Evolutionary conservation across 2,888 invertebrate species (phyloP), one percentile per base, ranked within the genome.

Genomic region (Drosophila eohydei): DNA sequence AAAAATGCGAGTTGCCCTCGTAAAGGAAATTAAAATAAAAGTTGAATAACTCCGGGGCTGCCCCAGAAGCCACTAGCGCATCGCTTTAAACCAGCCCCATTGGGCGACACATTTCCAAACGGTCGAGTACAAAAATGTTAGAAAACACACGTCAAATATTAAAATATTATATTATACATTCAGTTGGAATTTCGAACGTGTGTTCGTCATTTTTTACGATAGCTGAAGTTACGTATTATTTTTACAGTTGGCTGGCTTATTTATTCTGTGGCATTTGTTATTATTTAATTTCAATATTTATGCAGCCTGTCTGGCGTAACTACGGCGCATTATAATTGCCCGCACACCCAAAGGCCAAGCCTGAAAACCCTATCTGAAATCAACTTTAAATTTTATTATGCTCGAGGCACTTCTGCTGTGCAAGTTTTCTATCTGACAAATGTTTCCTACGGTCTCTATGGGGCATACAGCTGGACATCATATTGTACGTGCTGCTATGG

Each of bases 251-350:
- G 62, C 60, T 75, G 72, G 62, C 69, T 66, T 71, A 75, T 78
- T 81, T 74, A 75, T 81, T 81, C 61, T 73, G 60, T 61, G 60
- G 76, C 71, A 77, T 80, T 87, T 87, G 80, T 69, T 77, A 75
- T 87, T 84, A 84, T 84, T 87, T 74, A 69, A 88, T 82, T 87
- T 85, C 74, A 84, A 85, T 87, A 85, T 87, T 87, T 85, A 87
- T 87, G 88, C 84, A 84, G 88, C 85, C 74, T 85, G 73, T 75
- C 83, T 71, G 80, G 78, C 84, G 80, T 87, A 85, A 84, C 88
- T 78, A 54, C 71, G 72, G 59, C 80, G 75, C 80, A 84, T 87
- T 74, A 80, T 83, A 84, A 88, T 85, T 87, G 82, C 63, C 80
- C 74, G 48, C 50, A 52, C 43, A 12, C 46, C 14, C 51, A 9